Evolutionary conservation across 2,113 vertebrate species (phyloP).

Genomic region (Datnioides undecimradiatus): DNA sequence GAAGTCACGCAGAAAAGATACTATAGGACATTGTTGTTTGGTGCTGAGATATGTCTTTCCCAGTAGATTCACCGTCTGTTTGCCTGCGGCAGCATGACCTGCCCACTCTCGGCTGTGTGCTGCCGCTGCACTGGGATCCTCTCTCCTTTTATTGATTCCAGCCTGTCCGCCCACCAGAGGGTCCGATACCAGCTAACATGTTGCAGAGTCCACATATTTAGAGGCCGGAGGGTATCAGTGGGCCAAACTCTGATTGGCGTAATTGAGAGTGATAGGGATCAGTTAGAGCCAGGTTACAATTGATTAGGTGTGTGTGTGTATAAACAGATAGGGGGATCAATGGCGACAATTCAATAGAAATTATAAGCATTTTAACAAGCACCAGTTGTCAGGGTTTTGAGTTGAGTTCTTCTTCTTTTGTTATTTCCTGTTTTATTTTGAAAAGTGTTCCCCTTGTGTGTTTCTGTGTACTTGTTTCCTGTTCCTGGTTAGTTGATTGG

Average conservation of each 20-base stretch:
- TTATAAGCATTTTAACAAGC: conserved; percentile 59
- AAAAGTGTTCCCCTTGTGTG: too few species aligned
- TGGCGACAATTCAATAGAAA: conserved; percentile 61
- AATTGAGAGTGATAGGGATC: conserved; percentile 82
- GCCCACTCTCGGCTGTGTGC: conserved; percentile 30
- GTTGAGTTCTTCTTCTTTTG: too few species aligned
- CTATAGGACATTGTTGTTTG: conserved; percentile 29
- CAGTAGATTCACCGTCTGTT: conserved; percentile 27
- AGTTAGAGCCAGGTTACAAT: conserved; percentile 62
- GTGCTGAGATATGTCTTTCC: conserved; percentile 38
- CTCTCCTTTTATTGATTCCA: conserved; percentile 60
- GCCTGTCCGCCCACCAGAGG: conserved; percentile 65
- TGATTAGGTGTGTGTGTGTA: conserved; percentile 73
- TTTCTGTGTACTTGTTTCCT: too few species aligned
- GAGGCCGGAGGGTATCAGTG: conserved; percentile 69
- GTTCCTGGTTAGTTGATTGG: too few species aligned
- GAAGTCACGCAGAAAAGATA: conserved; percentile 31
- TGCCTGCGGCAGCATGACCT: conserved; percentile 38
- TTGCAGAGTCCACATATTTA: conserved; percentile 72
- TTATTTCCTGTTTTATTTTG: too few species aligned
- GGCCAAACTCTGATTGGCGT: conserved; percentile 62
- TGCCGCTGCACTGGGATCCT: conserved; percentile 46
- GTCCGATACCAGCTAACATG: conserved; percentile 73
- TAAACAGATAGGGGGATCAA: conserved; percentile 68
- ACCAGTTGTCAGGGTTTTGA: too few species aligned